Base-by-base conservation (phyloP, 1,140 invertebrate species). In the Ganaspis sp. region DNA sequence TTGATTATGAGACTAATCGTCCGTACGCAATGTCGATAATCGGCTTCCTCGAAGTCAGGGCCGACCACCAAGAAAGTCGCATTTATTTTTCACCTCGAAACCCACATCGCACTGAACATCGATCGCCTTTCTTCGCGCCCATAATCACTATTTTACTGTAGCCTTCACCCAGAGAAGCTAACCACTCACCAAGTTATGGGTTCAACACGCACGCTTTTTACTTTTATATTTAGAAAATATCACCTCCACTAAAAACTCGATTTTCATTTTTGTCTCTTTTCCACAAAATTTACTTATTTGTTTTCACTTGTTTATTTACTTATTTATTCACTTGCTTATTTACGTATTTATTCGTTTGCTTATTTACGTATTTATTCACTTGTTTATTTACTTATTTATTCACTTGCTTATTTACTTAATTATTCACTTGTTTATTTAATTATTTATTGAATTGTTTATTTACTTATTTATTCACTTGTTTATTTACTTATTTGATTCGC, bases 81-180 rank as follows among this genome's bases (percentile, higher is more conserved):
- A 64, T 64, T 64, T 64, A 64, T 64, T 64, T 64, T 64, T 64
- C 23, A 64, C 58, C 58, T 64, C 58, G 23, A 64, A 64, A 29
- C 58, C 58, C 12, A 15, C 23, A 29, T 29, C 58, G 58, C 23
- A 64, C 4, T 29, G 2, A 64, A 64, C 23, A 64, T 64, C 58
- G 58, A 64, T 64, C 58, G 58, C 1, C 58, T 64, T 64, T 64
- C 58, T 64, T 64, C 58, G 58, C 58, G 58, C 23, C 58, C 58
- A 64, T 64, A 64, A 64, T 29, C 58, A 64, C 58, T 11, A n/a
- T 26, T 64, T 64, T 64, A 64, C 58, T 21, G 58, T 64, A 29
- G 58, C 58, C 58, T 64, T 64, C 58, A 64, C 58, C 58, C 23
- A 64, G 23, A 64, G 58, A 64, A 64, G 11, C 23, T 64, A n/a